Evolutionary conservation across 1,140 invertebrate genomes (phyloP), one percentile per base, ranked within the genome.

Genomic region (Tetramorium simillimum): DNA sequence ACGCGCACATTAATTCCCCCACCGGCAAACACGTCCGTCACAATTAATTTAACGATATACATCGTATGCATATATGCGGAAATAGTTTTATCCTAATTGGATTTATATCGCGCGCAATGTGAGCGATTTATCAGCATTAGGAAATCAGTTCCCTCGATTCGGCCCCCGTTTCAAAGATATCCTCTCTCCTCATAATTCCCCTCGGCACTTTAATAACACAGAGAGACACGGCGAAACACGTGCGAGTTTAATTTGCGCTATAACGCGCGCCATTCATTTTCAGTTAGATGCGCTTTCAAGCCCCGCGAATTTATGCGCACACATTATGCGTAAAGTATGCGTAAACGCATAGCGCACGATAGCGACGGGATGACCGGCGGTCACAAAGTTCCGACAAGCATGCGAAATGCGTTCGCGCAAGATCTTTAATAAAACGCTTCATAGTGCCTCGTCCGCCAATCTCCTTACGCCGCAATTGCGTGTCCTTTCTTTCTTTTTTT

Each of bases 371-470:
- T 84, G 67, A 82, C 78, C 67, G 24, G 80, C 80, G 80, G 80
- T 84, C 80, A 75, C 80, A 73, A 84, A 84, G 80, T 84, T 58
- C 80, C 67, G 69, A 81, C 69, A 85, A 46, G 33, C 73, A 65
- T 77, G 72, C 56, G 56, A 78, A 77, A 65, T 43, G 43, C 33
- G 18, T 51, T 60, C 28, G 70, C 73, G 58, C 73, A 37, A 78
- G 82, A 78, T 85, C 82, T 69, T 63, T 78, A 78, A 85, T 85
- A 77, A 85, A 85, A 85, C 49, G 82, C 62, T 40, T 67, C 37
- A 28, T 51, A 56, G 65, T 78, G 53, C 18, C 46, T 56, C n/a
- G 37, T 60, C 60, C 18, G 60, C 73, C 75, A 67, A 85, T 65
- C 75, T 76, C 65, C 60, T 63, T 78, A 56, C 21, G 46, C 46